These are phyloP conservation scores for Acanthosoma haemorrhoidale DNA, from an alignment of 2,888 invertebrate species.

Conservation along the genomic window DNA sequence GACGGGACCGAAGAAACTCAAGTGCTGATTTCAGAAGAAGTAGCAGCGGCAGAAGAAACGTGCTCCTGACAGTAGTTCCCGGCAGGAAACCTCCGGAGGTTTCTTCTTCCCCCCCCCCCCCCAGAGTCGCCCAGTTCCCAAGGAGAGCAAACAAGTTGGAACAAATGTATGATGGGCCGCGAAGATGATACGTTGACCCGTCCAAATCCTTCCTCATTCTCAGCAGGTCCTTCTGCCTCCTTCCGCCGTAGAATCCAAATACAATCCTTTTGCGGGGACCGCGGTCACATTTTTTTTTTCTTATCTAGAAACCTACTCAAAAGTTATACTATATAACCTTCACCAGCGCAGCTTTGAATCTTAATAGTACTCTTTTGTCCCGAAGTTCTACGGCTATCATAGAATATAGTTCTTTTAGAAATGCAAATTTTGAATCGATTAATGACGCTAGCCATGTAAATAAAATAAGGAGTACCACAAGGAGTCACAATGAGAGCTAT, in stretches of 20 bases:
- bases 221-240: not conserved
- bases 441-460: not conserved
- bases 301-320: no score
- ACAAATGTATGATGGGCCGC: constrained; percentile 25
- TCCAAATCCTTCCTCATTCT: not conserved
- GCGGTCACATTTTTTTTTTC: not conserved
- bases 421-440: no score
- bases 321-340: no score
- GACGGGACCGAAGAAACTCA: no score
- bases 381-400: no score
- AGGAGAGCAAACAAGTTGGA: constrained; percentile 21
- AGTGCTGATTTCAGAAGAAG: no score
- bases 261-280: not conserved
- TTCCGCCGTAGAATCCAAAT: not conserved
- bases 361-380: no score
- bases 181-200: not conserved
- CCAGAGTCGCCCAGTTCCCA: not conserved
- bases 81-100: not conserved
- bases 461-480: not conserved
- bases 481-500: not conserved
- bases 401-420: no score
- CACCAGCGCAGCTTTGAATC: no score
- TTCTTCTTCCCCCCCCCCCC: not conserved
- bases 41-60: no score
- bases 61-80: not conserved